These are phyloP conservation scores for Dilophus febrilis DNA, from an alignment of 2,888 invertebrate species.

Conservation along the genomic window DNA sequence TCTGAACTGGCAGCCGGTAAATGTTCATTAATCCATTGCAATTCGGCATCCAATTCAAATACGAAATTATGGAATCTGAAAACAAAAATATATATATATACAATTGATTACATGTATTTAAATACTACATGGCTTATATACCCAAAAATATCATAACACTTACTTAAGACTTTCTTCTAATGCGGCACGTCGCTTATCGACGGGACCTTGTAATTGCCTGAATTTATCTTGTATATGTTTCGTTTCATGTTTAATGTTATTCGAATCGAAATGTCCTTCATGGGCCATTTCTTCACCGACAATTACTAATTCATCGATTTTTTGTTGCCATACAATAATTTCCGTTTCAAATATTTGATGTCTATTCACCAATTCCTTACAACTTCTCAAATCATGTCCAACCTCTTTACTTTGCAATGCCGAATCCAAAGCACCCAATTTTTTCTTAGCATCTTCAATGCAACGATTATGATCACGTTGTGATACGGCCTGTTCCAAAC, in stretches of 20 bases:
- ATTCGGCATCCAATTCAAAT: constrained; percentile 80
- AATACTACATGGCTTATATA: not conserved
- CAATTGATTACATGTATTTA: not conserved
- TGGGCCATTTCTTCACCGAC: constrained; percentile 81
- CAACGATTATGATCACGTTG: constrained; percentile 64
- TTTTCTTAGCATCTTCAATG: constrained; percentile 76
- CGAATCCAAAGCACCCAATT: constrained; percentile 69
- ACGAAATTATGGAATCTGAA: constrained; percentile 71
- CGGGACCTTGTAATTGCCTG: constrained; percentile 53
- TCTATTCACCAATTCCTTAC: constrained; percentile 76
- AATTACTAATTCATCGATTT: constrained; percentile 57
- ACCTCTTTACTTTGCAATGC: constrained; percentile 65
- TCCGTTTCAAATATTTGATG: constrained; percentile 82
- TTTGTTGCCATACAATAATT: constrained; percentile 63
- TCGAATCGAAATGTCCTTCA: constrained; percentile 88
- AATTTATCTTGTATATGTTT: constrained; percentile 54
- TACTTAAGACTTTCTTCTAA: constrained; percentile 64
- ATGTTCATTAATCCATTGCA: constrained; percentile 91
- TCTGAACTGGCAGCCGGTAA: constrained; percentile 61
- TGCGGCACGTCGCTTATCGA: constrained; percentile 49
- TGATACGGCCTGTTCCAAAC: constrained; percentile 75
- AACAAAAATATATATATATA: not conserved
- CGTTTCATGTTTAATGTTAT: constrained; percentile 64
- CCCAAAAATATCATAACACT: not conserved
- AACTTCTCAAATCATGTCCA: constrained; percentile 78